Base-by-base conservation (phyloP, 2,113 vertebrate genomes). In the Anarhynchus alexandrinus region DNA sequence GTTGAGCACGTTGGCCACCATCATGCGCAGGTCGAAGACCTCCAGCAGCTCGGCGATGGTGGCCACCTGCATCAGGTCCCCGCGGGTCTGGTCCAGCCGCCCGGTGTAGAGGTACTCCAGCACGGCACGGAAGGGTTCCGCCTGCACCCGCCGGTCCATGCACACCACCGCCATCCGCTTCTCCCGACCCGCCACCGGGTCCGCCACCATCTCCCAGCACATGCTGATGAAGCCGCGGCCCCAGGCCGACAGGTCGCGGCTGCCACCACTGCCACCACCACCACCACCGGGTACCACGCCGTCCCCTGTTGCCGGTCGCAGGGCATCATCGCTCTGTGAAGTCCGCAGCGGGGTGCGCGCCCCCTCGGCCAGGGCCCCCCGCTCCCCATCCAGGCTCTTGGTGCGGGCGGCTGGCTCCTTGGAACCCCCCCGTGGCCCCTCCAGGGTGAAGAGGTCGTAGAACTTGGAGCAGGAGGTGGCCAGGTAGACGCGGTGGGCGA, bases 401-500 rank as follows among this genome's bases (percentile, higher is more conserved):
- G 98, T 98, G 65, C 98, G 97, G 13, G 97, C 93, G 2, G 98
- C 98, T 38, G 98, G 98, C 87, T 98, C 98, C 96, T 98, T 98
- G 72, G 94, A 97, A 30, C 65, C 97, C 61, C 97, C 95, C 32
- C 8, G 45, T 0, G n/a, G 82, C 9, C 11, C 95, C 71, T 98
- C 98, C 83, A 99, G 96, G 8, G 96, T 98, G 96, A 99, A 99
- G 69, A 99, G 98, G 97, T 99, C 99, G 11, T 99, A 99, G 98
- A 99, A 99, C 92, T 98, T 99, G 76, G 99, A 99, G 96, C 99
- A 99, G 77, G 99, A 99, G 16, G 98, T 99, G 76, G 99, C 99
- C 95, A 99, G 96, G 96, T 99, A 99, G 58, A 99, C 98, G 51
- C 98, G 99, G 95, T 99, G 99, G 23, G 99, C 99, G 30, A 99